Evolutionary conservation across 64 coral and sea anemone species (phyloP), one percentile per base, ranked within the genome.

Genomic region (Stichodactyla mertensii): DNA sequence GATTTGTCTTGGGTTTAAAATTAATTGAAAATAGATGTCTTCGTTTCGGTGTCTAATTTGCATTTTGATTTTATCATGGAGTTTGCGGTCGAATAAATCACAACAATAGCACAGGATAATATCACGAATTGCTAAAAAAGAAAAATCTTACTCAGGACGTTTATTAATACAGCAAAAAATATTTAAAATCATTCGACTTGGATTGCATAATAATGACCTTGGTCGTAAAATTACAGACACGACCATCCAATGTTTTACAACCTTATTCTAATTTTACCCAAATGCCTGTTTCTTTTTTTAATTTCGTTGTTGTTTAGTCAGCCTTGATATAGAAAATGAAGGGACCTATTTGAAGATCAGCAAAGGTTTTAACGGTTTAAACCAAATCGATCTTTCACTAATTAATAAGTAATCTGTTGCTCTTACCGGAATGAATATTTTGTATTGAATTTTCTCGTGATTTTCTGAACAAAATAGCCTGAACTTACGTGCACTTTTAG

Each of bases 121-220:
- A 66, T 66, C 62, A 66, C 19, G 62, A 5, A 66, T 7, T 6
- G 20, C 8, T 66, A 5, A 66, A 66, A n/a, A n/a, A 0, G 22
- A 23, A 66, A 7, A 66, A n/a, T 22, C 3, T 66, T 6, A n/a
- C 36, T 45, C 36, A 45, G 36, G 36, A 45, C 36, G 62, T n/a
- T 7, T 7, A n/a, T 18, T 66, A 66, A 45, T 45, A 45, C 36
- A 45, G 36, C 36, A 45, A 45, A 45, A 45, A 45, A 45, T 45
- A 45, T 45, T 58, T 58, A 74, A 74, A 74, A 74, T 69, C 7
- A 27, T 74, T 14, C 69, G 8, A 74, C 22, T 27, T 9, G 13
- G 23, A 74, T 31, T 74, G 69, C 69, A 74, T 10, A 74, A 74
- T 10, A 74, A 74, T 74, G 24, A 74, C 69, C 69, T 74, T 74